These are phyloP conservation scores for Adela reaumurella DNA, from an alignment of 2,888 invertebrate genomes.

Conservation along the genomic window DNA sequence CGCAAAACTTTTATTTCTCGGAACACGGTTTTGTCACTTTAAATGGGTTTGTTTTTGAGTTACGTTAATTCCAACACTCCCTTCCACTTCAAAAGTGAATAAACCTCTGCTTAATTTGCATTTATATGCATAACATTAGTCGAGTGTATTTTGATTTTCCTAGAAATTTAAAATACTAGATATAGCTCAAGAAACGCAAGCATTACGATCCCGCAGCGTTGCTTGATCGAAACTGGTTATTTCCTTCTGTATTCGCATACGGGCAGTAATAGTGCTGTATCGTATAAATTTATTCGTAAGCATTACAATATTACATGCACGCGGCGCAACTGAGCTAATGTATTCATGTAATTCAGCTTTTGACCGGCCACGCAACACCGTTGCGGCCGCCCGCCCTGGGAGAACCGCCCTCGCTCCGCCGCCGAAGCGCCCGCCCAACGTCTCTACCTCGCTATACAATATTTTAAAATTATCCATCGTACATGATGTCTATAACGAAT, in stretches of 20 bases:
- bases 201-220: too few relatives aligned
- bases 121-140: too few relatives aligned
- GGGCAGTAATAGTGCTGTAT: slow-evolving; percentile 12
- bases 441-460: slow-evolving; percentile 31
- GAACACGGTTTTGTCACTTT: slow-evolving; percentile 26
- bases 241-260: too few relatives aligned
- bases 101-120: too few relatives aligned
- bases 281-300: slow-evolving; percentile 52
- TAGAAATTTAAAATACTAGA: too few relatives aligned
- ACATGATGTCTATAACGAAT: slow-evolving; percentile 52
- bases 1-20: slow-evolving; percentile 21
- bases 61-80: too few relatives aligned
- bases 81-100: too few relatives aligned
- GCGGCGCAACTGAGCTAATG: slow-evolving; percentile 49
- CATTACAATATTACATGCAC: slow-evolving; percentile 52
- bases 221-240: too few relatives aligned
- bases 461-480: slow-evolving; percentile 56
- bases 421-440: slow-evolving; percentile 28
- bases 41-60: slow-evolving; percentile 15
- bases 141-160: too few relatives aligned
- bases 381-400: slow-evolving; percentile 28
- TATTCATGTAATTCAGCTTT: slow-evolving; percentile 58
- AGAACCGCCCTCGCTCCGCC: slow-evolving; percentile 12
- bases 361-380: slow-evolving; percentile 51
- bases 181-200: too few relatives aligned